These are phyloP conservation scores for Vireo altiloquus DNA, from an alignment of 2,113 vertebrate species.

Conservation along the genomic window DNA sequence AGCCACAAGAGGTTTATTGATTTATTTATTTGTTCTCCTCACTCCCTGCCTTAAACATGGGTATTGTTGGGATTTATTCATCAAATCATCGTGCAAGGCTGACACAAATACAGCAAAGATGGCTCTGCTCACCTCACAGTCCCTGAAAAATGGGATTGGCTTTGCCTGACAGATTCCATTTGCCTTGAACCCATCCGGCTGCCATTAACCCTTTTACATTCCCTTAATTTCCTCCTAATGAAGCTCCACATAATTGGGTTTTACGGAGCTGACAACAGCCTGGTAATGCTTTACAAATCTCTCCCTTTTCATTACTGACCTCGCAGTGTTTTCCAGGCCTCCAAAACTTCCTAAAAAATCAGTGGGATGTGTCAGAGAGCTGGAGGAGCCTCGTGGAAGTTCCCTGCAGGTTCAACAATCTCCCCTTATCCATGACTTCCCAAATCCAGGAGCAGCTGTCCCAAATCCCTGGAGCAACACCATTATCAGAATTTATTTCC, in stretches of 20 bases:
- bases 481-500: background rate
- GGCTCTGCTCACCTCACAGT: background rate
- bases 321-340: background rate
- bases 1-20: background rate
- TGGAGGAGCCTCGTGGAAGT: background rate
- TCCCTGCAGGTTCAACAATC: background rate
- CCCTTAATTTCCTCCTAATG: background rate
- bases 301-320: background rate
- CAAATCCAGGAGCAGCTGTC: background rate
- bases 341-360: background rate
- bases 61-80: background rate
- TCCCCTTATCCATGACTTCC: background rate
- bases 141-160: background rate
- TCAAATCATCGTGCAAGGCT: background rate
- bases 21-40: background rate
- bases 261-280: background rate
- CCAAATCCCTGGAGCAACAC: background rate
- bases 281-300: background rate
- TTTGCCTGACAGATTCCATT: background rate
- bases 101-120: background rate
- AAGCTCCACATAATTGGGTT: background rate
- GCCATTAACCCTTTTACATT: background rate
- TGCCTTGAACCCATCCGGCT: background rate
- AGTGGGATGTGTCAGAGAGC: background rate
- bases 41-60: background rate